These are phyloP conservation scores for Eurytemora carolleeae DNA, from an alignment of 1,140 invertebrate species.

Conservation along the genomic window DNA sequence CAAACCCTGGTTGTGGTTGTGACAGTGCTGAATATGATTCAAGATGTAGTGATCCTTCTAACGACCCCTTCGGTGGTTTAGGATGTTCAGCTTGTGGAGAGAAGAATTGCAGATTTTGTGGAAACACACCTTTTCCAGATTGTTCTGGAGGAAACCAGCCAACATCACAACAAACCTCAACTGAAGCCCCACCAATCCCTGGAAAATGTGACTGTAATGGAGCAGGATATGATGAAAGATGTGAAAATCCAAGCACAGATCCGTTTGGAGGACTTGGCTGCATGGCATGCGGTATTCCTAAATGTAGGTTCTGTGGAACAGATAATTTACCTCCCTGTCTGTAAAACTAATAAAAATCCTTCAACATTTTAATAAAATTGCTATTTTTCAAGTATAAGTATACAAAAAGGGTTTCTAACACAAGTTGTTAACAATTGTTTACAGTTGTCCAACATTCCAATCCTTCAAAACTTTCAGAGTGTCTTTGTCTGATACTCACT, in stretches of 20 bases:
- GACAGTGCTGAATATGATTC: neutral
- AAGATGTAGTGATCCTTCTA: neutral
- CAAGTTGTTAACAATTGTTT: no score
- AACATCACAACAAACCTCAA: neutral
- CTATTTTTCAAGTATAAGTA: no score
- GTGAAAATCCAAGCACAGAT: neutral
- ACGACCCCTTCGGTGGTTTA: neutral
- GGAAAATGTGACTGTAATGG: neutral
- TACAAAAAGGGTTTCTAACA: no score
- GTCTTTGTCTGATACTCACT: no score
- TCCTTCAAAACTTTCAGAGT: no score
- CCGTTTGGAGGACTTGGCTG: neutral
- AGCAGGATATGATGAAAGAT: neutral
- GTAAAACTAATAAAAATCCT: no score
- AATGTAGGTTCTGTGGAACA: neutral
- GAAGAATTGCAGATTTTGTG: neutral
- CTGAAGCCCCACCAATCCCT: no score
- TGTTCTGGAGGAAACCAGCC: neutral
- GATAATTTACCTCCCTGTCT: neutral
- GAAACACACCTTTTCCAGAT: neutral
- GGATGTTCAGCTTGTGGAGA: neutral
- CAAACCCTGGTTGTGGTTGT: neutral
- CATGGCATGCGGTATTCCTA: neutral
- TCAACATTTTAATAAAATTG: no score
- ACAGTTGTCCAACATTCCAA: no score